A percentile compares a stretch with the other conserved stretches of the same genome.
Conservation (phyloP, 2,113 vertebrate species). For the Hippoglossus stenolepis region DNA sequence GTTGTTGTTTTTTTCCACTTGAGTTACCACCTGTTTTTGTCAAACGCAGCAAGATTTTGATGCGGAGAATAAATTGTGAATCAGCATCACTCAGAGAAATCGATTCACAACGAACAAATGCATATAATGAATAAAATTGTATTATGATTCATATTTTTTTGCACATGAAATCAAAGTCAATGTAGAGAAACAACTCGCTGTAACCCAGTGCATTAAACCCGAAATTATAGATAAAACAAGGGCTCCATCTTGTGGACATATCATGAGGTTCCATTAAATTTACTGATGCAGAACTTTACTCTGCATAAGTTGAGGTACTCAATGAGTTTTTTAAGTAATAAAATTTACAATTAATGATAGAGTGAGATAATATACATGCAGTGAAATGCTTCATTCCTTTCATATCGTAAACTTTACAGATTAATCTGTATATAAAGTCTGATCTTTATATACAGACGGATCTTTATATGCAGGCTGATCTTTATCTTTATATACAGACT, state of each 20-base stretch:
- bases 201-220: not conserved
- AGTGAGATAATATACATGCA: too few relatives aligned
- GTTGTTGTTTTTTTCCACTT: not conserved
- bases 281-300: not conserved
- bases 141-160: not conserved
- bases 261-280: not conserved
- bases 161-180: not conserved
- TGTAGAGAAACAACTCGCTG: not conserved
- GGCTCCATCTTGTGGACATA: slow-evolving; percentile 55
- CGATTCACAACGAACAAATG: not conserved
- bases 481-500: too few relatives aligned
- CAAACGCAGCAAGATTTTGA: not conserved
- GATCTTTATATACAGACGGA: too few relatives aligned
- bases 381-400: too few relatives aligned
- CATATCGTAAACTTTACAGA: too few relatives aligned
- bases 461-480: too few relatives aligned
- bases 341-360: not conserved
- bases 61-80: not conserved
- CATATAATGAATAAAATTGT: not conserved
- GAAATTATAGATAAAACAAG: not conserved
- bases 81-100: not conserved
- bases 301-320: not conserved
- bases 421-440: too few relatives aligned
- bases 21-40: not conserved
- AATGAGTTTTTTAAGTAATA: not conserved